Evolutionary conservation across 2,113 vertebrate genomes (phyloP), one percentile per base, ranked within the genome.

Genomic region (Parus major): DNA sequence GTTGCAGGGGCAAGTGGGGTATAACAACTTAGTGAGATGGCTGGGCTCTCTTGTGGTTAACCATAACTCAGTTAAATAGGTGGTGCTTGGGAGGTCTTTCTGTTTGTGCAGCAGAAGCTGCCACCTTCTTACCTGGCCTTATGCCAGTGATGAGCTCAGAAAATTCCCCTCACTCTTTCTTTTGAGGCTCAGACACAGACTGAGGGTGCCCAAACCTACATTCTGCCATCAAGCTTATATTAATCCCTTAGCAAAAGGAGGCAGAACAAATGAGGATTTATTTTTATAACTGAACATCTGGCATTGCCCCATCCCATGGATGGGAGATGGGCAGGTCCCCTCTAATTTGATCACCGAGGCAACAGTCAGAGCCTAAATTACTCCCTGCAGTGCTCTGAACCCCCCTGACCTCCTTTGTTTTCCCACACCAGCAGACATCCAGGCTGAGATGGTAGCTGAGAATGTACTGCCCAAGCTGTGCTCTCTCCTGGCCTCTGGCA

Each of bases 391-490:
- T 76, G n/a, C 29, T 82, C 53, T 64, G 53, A 82, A 36, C 13
- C 15, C n/a, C 47, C 33, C 69, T 94, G 68, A 95, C 39, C 33
- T 64, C 2, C 0, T 19, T 35, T 33, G 13, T 93, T 91, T 90
- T 82, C 61, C 83, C 90, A 78, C 57, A 49, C 28, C 82, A 98
- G 98, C 46, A 2, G 89, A 96, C 29, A 95, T 97, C 79, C 98
- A 98, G 94, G 96, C 96, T 0, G 96, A 98, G 82, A 96, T 98
- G 82, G 85, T 98, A 93, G 91, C 97, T 76, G 96, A 98, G 39
- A 96, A 97, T 4, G 90, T 97, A 69, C 94, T 98, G 72, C 64
- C 95, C 86, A 97, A 97, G 68, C 92, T 98, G 82, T 82, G 94
- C 31, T 70, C 88, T 14, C 94, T 98, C 39, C 96, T 98, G 90